Conservation (phyloP, 2,113 vertebrate genomes). For the Columba livia region DNA sequence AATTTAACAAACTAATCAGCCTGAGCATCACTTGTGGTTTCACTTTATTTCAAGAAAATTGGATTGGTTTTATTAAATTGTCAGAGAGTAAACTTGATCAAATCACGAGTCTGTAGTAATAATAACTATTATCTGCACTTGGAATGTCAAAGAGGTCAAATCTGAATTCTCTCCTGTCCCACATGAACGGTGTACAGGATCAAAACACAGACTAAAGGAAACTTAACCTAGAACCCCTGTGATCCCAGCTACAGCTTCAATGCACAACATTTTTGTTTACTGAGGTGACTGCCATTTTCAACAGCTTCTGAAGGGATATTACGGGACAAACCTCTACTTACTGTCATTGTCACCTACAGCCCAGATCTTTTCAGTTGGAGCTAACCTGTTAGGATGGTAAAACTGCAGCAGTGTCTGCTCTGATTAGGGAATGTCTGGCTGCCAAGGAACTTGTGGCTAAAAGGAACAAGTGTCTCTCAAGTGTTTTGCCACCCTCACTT, state of each 20-base stretch:
- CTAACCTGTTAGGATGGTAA: neutral
- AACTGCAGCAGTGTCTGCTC: neutral
- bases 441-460: neutral
- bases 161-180: neutral
- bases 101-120: neutral
- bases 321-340: neutral
- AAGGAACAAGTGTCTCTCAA: neutral
- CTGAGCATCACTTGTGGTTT: neutral
- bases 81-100: neutral
- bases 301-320: neutral
- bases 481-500: neutral
- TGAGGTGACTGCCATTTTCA: neutral
- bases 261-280: neutral
- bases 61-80: neutral
- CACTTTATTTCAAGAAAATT: neutral
- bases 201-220: neutral
- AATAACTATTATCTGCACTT: neutral
- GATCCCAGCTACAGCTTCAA: neutral
- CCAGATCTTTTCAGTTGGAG: neutral
- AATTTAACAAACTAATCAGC: neutral
- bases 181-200: neutral
- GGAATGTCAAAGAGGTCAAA: rapidly evolving
- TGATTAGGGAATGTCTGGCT: neutral
- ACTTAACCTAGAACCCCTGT: neutral
- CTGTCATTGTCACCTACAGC: neutral